These are phyloP conservation scores for Drosophila neotestacea DNA, from an alignment of 2,888 invertebrate genomes.

Conservation along the genomic window DNA sequence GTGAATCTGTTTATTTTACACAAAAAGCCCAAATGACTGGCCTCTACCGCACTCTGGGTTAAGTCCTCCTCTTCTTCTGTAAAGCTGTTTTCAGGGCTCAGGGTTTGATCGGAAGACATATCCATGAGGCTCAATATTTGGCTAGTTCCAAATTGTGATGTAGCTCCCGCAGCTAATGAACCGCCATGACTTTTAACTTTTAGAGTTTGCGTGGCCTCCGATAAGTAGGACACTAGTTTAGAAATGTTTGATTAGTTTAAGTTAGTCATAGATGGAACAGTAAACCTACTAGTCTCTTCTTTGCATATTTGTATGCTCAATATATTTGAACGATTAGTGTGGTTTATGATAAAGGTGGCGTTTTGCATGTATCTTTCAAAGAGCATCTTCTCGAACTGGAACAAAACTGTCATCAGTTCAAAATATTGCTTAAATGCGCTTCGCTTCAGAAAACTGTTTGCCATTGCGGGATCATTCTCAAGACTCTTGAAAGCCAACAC, in stretches of 20 bases:
- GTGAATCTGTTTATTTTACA: conserved; percentile 83
- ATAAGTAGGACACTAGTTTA: conserved; percentile 71
- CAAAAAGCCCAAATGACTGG: conserved; percentile 58
- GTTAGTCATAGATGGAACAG: background rate
- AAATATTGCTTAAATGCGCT: conserved; percentile 93
- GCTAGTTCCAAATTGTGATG: conserved; percentile 15
- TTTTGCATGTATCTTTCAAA: conserved; percentile 90
- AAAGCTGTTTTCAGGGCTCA: background rate
- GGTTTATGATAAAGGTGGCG: conserved; percentile 88
- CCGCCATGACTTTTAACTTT: conserved; percentile 42
- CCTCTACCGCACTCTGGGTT: conserved; percentile 16
- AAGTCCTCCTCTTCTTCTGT: conserved; percentile 13
- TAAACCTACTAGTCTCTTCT: conserved; percentile 66
- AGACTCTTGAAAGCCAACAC: conserved; percentile 91
- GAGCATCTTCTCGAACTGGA: conserved; percentile 90
- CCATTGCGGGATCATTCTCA: conserved; percentile 84
- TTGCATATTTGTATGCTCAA: conserved; percentile 87
- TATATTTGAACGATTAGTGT: conserved; percentile 89
- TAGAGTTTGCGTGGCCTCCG: conserved; percentile 69
- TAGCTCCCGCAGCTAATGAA: background rate
- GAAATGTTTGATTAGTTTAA: background rate
- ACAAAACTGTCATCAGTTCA: conserved; percentile 90
- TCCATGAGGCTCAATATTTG: conserved; percentile 26
- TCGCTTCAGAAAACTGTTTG: conserved; percentile 90
- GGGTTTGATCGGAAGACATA: conserved; percentile 24